Percentiles rank a stretch among this genome's conserved stretches.
Conservation (phyloP, 2,888 invertebrate genomes). For the Acanthosepion esculentum region DNA sequence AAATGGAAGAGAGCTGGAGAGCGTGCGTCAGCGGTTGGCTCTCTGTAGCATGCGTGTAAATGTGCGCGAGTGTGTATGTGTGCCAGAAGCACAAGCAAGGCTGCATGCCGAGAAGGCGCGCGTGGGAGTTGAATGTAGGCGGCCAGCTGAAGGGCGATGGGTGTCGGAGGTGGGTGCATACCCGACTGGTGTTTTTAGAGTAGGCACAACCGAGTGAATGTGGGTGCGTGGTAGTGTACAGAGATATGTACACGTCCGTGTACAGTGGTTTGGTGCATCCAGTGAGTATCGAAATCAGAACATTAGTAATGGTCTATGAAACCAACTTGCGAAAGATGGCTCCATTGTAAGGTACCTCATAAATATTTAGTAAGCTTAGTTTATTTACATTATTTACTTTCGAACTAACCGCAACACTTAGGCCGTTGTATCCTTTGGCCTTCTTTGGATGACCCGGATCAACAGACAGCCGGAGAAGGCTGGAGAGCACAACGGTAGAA, state of each 20-base stretch:
- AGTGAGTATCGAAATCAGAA: too few relatives aligned
- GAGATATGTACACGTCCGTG: not conserved
- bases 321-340: not conserved
- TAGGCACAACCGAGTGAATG: not conserved
- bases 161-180: too few relatives aligned
- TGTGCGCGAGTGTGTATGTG: not conserved
- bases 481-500: too few relatives aligned
- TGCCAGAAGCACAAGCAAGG: not conserved
- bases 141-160: not conserved
- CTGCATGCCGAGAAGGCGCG: not conserved
- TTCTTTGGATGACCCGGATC: too few relatives aligned
- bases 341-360: not conserved
- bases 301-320: not conserved
- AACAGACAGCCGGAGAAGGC: too few relatives aligned
- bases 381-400: too few relatives aligned
- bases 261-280: too few relatives aligned
- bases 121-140: constrained; percentile 14
- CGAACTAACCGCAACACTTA: too few relatives aligned
- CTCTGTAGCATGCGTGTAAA: not conserved
- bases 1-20: not conserved
- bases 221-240: not conserved
- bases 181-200: not conserved
- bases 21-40: not conserved
- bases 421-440: too few relatives aligned
- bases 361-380: not conserved